Conservation (phyloP, 2,797 vertebrate genomes). For the Pelochelys cantorii region DNA sequence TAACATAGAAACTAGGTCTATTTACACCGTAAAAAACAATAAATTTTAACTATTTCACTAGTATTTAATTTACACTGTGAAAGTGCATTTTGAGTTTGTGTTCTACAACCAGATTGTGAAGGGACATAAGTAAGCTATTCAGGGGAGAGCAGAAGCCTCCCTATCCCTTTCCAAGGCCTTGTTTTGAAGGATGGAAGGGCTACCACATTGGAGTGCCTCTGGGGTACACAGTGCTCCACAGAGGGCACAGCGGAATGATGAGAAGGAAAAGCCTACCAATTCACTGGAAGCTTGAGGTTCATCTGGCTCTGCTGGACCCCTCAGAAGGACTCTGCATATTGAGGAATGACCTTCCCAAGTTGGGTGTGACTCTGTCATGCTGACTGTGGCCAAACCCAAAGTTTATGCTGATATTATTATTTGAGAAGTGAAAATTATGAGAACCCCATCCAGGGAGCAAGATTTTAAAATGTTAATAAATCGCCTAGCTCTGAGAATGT, state of each 20-base stretch:
- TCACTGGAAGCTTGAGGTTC: neutral
- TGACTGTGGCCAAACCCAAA: neutral
- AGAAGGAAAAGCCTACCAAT: neutral
- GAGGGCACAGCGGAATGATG: accelerated
- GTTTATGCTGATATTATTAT: neutral
- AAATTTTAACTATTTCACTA: neutral
- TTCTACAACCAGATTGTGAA: neutral
- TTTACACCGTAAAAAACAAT: neutral
- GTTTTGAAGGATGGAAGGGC: neutral
- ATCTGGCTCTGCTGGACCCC: neutral
- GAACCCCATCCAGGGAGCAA: neutral
- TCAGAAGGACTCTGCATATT: neutral
- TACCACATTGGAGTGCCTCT: accelerated
- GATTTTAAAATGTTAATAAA: neutral
- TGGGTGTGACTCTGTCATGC: neutral
- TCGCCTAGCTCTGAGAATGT: neutral
- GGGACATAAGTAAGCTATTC: neutral
- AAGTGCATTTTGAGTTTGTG: neutral
- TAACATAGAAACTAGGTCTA: neutral
- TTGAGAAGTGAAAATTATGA: neutral
- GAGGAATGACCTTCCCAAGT: neutral
- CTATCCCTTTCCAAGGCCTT: neutral
- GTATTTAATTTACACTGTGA: neutral
- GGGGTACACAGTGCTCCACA: neutral
- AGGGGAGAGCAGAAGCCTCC: neutral